Percentiles rank a stretch among this genome's conserved stretches.
phyloP scores from a whole-genome alignment of 2,113 vertebrate species.

The Tor tambroides region DNA sequence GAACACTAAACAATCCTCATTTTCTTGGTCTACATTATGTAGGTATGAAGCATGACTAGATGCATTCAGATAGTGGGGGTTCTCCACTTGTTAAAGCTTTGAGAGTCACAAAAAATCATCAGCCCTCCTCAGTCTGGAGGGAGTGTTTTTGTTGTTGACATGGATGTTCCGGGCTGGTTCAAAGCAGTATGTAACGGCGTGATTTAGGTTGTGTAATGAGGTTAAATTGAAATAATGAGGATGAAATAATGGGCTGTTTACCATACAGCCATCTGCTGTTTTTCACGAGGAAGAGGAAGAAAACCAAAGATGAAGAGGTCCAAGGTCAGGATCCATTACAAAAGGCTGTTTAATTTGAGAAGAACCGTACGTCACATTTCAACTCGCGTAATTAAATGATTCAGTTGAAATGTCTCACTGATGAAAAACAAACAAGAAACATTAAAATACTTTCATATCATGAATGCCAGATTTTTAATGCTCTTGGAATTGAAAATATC shows the following conservation, averaged over 20 bases:
- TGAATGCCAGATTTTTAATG: not conserved
- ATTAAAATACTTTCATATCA: not conserved
- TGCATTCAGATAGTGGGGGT: not conserved
- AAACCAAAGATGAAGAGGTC: not conserved
- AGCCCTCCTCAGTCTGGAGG: not conserved
- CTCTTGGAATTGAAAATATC: not conserved
- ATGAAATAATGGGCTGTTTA: not conserved
- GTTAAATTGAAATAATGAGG: not conserved
- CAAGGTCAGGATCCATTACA: not conserved
- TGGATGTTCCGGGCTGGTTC: not conserved
- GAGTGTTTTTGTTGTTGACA: not conserved
- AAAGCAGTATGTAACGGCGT: slow-evolving; percentile 68
- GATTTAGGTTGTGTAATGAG: not conserved
- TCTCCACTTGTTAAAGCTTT: not conserved
- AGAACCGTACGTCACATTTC: not conserved
- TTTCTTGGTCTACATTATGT: too few relatives aligned
- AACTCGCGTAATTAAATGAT: not conserved
- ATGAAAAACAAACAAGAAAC: not conserved
- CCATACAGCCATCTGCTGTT: not conserved
- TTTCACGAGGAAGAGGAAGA: not conserved
- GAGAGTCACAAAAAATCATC: not conserved
- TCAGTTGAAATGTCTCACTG: not conserved
- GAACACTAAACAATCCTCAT: not conserved
- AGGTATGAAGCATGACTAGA: not conserved
- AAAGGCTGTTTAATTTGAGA: not conserved